Base-by-base conservation (phyloP, 2,797 vertebrate genomes). In the Rhinogobio ventralis region DNA sequence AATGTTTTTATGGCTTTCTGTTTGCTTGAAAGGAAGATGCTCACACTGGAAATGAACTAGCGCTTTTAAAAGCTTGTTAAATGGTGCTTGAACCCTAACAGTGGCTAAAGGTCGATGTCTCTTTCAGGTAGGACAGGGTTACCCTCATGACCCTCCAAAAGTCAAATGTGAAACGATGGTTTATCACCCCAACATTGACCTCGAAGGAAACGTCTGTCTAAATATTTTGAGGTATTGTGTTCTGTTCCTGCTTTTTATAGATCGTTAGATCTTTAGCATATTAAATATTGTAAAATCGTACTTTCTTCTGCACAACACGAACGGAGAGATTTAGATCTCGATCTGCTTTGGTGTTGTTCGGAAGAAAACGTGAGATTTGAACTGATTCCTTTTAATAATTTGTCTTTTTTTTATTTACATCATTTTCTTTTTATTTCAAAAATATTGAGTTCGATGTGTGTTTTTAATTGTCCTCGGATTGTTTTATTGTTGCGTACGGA, bases 151-250 rank as follows among this genome's bases (percentile, higher is more conserved):
- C 91, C 97, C 97, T 7, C 98, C 98, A 0, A 98, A 98, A 93
- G 98, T 99, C 67, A 99, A 99, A 93, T 99, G 98, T 75, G 97
- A 99, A 92, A 99, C 97, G 0, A 98, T 98, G 97, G 97, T 99
- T 45, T 99, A 99, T 91, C 98, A 99, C 90, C 98, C 97, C 89
- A 99, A 99, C 95, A 99, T 99, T 89, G 97, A 99, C 94, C 94
- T 99, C 93, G 98, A 99, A 92, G 97, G 98, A 91, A 99, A 99
- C 67, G 97, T 99, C 91, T 99, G 97, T 95, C 95, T 99, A 95
- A 99, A 98, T 92, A 99, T 99, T 92, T 94, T 99, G 92, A 96
- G 98, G 97, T 98, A 93, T 87, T 17, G 23, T 75, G 49, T n/a
- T n/a, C n/a, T n/a, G n/a, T n/a, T n/a, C n/a, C n/a, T n/a, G n/a